Base-by-base conservation (phyloP, 2,888 invertebrate species). In the Xestia xanthographa region DNA sequence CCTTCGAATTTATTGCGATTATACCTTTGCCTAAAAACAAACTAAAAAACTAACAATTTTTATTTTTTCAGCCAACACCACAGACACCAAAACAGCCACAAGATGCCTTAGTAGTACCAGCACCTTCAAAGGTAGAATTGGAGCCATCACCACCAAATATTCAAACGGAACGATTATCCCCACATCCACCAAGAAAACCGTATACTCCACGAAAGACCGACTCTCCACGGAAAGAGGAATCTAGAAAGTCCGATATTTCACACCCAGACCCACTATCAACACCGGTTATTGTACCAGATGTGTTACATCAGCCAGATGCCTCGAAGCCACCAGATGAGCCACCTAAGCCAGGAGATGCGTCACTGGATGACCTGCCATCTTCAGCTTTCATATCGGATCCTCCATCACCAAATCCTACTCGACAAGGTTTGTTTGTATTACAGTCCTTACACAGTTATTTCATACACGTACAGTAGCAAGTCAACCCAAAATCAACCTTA, bases 341-440 rank as follows among this genome's bases (percentile, higher is more conserved):
- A 5, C 12, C 62, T 14, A 26, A 62, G 9, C 26, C 9, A 17
- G 34, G 20, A n/a, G 22, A 26, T 8, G 8, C 5, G 22, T 6
- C 38, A 45, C 22, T 41, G 14, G 20, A 72, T 34, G 53, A 53
- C 5, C 45, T 12, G 4, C 8, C 29, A 1, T 38, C 45, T 14
- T 63, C 62, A 14, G 20, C 80, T 63, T 63, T 29, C 0, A 34
- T 29, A n/a, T 53, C 62, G 2, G 73, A 53, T 20, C n/a, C 20
- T 29, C 45, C 29, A 14, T 72, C 77, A n/a, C 53, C 62, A 53
- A 38, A 14, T 20, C 12, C 22, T 17, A 22, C 17, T 50, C 45
- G 53, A 11, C 12, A 1, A 41, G 80, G 80, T 76, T 60, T 50
- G 80, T 76, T 60, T 50, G 72, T 71, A 66, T 48, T 45, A 60